Conservation (phyloP, 1,140 invertebrate species). For the Drosophila azteca region DNA sequence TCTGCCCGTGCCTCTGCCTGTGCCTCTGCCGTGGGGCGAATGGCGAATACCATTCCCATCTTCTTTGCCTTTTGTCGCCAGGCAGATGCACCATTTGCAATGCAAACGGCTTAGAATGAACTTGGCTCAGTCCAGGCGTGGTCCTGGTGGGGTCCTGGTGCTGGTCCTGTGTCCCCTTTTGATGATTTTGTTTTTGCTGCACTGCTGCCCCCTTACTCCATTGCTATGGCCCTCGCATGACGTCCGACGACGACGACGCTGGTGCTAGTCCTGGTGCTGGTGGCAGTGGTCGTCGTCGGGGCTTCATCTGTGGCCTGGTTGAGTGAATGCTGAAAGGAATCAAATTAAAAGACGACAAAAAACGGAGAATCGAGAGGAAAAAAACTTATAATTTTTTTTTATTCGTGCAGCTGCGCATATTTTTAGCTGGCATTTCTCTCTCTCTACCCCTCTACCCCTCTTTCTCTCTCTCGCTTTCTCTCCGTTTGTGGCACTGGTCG, state of each 20-base stretch:
- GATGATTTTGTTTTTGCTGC: slow-evolving; percentile 38
- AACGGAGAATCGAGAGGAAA: slow-evolving; percentile 16
- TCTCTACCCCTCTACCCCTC: not conserved
- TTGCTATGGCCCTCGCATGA: slow-evolving; percentile 28
- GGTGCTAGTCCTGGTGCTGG: no score
- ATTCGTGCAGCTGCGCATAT: slow-evolving; percentile 55
- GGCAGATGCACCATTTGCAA: slow-evolving; percentile 48
- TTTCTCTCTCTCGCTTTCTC: slow-evolving; percentile 4
- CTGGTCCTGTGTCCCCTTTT: slow-evolving; percentile 11
- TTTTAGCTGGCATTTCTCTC: slow-evolving; percentile 34
- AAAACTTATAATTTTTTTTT: slow-evolving; percentile 71
- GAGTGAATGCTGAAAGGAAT: slow-evolving; percentile 51
- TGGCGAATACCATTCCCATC: not conserved
- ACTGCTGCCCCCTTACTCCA: not conserved
- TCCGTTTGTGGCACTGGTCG: slow-evolving; percentile 16
- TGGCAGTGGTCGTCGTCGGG: slow-evolving; percentile 7
- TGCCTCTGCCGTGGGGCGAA: not conserved
- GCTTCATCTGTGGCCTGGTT: slow-evolving; percentile 39
- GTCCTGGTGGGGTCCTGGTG: not conserved
- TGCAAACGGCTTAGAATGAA: slow-evolving; percentile 49
- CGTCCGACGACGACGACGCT: not conserved
- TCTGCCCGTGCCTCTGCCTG: no score
- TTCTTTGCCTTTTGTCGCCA: slow-evolving; percentile 6
- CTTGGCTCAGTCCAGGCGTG: slow-evolving; percentile 28
- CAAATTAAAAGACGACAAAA: slow-evolving; percentile 53